Evolutionary conservation across 2,888 invertebrate species (phyloP), one percentile per base, ranked within the genome.

Genomic region (Hyposoter dolosus): DNA sequence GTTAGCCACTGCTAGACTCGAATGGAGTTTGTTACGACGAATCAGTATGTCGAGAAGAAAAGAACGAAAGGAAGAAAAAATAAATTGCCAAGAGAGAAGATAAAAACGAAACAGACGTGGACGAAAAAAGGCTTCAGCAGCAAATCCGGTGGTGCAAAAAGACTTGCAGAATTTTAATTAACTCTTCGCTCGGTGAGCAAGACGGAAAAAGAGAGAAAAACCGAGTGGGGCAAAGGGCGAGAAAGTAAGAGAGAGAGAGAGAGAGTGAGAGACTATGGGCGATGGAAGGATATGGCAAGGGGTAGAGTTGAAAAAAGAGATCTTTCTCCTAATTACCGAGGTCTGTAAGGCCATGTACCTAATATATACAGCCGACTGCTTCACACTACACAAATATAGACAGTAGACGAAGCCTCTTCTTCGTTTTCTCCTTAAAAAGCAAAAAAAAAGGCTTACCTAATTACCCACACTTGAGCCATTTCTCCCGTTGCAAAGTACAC

Each of bases 241-340:
- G 35, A n/a, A 53, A 28, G 66, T 43, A 15, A 15, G 43, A 15
- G 28, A 60, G n/a, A 69, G 56, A 69, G 35, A n/a, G 43, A 28
- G 66, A 28, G 15, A 15, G 43, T 7, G 28, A 60, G n/a, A 80
- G 47, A 80, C 5, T 17, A 47, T 35, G 71, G 47, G 63, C 7
- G 19, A 19, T 47, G 60, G 60, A 23, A 50, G 19, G 35, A 35
- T 45, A 32, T 17, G 35, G 65, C 23, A 69, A 50, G 32, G 47
- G 43, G 40, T 12, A 28, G 56, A 65, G 63, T 12, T 19, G 47
- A 60, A 65, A 45, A 63, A 63, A 80, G 32, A 63, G 23, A 71
- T 75, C 47, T 81, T 81, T 86, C 81, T 86, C 83, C 86, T 86
- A 86, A 86, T 86, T 86, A 86, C 86, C 81, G 74, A 63, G 83